Evolutionary conservation across 2,888 invertebrate genomes (phyloP).

Genomic region (Loripinus fragilis): DNA sequence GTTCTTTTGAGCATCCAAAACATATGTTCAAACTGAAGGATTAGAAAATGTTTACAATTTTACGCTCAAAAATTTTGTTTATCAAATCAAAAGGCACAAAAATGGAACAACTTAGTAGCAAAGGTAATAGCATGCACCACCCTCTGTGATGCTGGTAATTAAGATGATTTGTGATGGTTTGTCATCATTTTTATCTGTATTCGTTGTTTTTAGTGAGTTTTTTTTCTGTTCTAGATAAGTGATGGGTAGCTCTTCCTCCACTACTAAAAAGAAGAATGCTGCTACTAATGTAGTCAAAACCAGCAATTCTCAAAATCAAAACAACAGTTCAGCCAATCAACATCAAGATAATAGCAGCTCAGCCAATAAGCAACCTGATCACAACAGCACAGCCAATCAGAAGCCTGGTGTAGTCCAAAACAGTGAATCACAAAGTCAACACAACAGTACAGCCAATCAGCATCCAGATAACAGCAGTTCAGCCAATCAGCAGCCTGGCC

Average conservation of each 20-base stretch:
- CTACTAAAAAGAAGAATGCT: neutral
- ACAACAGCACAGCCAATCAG: slow-evolving; percentile 4
- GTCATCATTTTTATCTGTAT: too few relatives aligned
- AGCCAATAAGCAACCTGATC: neutral
- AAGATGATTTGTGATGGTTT: too few relatives aligned
- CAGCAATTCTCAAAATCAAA: neutral
- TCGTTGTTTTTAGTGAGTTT: too few relatives aligned
- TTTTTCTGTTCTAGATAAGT: neutral
- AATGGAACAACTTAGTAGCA: too few relatives aligned
- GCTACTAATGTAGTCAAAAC: neutral
- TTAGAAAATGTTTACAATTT: too few relatives aligned
- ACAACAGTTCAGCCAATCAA: neutral
- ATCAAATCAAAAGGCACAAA: too few relatives aligned
- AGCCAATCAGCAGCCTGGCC: neutral
- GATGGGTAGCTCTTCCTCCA: slow-evolving; percentile 11
- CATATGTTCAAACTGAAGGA: too few relatives aligned
- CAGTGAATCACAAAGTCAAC: neutral
- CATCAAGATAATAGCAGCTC: neutral
- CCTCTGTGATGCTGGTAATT: too few relatives aligned
- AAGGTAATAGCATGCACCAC: too few relatives aligned
- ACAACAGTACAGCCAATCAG: neutral
- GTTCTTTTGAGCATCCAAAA: too few relatives aligned
- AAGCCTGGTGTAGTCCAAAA: neutral
- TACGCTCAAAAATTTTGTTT: too few relatives aligned
- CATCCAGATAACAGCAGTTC: neutral